Percentiles rank a stretch among this genome's conserved stretches.
phyloP scores from a whole-genome alignment of 2,113 vertebrate species.

The Gobius niger region DNA sequence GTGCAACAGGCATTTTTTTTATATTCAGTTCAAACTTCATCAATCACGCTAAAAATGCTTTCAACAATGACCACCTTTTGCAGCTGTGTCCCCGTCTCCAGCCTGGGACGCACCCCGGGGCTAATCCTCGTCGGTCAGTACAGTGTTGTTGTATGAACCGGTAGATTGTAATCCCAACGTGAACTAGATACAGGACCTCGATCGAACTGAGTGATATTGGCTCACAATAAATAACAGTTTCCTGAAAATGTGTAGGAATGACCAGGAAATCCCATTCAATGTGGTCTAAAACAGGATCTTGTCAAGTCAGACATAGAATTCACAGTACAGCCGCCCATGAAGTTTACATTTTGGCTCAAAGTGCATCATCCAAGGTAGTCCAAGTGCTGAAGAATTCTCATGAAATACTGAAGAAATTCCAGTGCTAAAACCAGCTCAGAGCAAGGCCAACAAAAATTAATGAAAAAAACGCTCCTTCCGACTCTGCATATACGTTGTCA shows the following conservation, averaged over 20 bases:
- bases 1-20: background rate
- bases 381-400: background rate
- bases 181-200: conserved; percentile 6
- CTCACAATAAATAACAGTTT: background rate
- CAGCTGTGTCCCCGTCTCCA: background rate
- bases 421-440: background rate
- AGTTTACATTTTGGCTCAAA: no score
- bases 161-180: background rate
- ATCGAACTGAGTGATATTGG: background rate
- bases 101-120: no score
- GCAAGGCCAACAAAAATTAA: background rate
- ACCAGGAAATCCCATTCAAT: background rate
- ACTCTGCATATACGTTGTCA: background rate
- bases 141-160: conserved; percentile 3
- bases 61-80: background rate
- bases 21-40: background rate
- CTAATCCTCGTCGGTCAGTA: conserved; percentile 1
- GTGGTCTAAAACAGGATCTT: background rate
- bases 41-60: background rate
- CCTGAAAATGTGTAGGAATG: background rate
- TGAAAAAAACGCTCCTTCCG: background rate
- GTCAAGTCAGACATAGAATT: background rate
- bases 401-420: background rate
- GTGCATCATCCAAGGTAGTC: no score
- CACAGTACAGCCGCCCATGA: background rate